Base-by-base conservation (phyloP, 2,797 vertebrate species). In the Hippopotamyrus pictus region DNA sequence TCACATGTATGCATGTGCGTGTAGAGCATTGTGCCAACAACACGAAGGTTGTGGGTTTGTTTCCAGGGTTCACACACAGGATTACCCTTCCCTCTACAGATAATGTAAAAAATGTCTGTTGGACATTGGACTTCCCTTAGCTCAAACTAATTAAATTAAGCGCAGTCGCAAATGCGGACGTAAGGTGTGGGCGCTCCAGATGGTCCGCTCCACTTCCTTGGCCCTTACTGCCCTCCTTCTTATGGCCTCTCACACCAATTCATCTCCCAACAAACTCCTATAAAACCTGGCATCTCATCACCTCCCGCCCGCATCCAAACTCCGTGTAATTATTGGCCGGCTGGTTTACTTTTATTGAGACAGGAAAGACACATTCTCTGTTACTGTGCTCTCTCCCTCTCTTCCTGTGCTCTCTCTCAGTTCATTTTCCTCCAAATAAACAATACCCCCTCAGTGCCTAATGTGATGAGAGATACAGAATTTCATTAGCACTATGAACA, bases 241-340 rank as follows among this genome's bases (percentile, higher is more conserved):
- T 86, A 48, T 73, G 33, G 48, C 14, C 46, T 73, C 7, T 73
- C 79, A 59, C n/a, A 84, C 50, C 92, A 92, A 94, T 93, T 90
- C 91, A 92, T 91, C 93, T 93, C 92, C 93, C 90, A 53, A 88
- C 93, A 91, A 94, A 94, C 94, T 25, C 87, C 93, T 93, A 94
- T 94, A 94, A 94, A 89, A 90, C 90, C 85, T 87, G 90, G 44
- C 90, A 93, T 94, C 89, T 92, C 89, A 88, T 84, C 91, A 86
- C 79, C 57, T 46, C 44, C 17, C 3, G 33, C 51, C 93, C 92
- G 89, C 93, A 91, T 92, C 91, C 91, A 92, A 93, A 93, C 91
- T 90, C 94, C 91, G 65, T 91, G 91, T 93, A 93, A 62, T 90
- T 91, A 65, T 65, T 84, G 87, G 86, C 73, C n/a, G 46, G 89